Evolutionary conservation across 2,888 invertebrate genomes (phyloP).

Genomic region (Allygus modestus): DNA sequence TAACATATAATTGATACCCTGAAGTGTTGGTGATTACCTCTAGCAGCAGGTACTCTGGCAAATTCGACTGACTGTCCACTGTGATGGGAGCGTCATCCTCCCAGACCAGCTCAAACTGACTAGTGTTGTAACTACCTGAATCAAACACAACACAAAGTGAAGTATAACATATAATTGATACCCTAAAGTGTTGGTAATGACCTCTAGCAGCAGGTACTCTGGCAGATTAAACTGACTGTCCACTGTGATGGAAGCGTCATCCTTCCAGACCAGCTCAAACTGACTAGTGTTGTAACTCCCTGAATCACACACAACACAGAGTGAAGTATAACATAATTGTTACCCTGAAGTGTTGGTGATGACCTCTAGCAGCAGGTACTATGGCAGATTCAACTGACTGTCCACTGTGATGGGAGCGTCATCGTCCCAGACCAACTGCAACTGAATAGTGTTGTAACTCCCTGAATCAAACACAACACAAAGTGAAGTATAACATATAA

Average conservation of each 20-base stretch:
- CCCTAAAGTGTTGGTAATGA: slow-evolving; percentile 86
- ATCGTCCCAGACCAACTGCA: slow-evolving; percentile 86
- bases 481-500: too few species aligned
- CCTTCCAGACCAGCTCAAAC: slow-evolving; percentile 86
- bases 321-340: too few species aligned
- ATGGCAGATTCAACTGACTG: slow-evolving; percentile 87
- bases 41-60: slow-evolving; percentile 88
- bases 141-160: too few species aligned
- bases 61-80: slow-evolving; percentile 85
- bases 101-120: slow-evolving; percentile 86
- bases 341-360: slow-evolving; percentile 87
- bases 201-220: slow-evolving; percentile 85
- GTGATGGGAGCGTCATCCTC: slow-evolving; percentile 81
- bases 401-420: slow-evolving; percentile 81
- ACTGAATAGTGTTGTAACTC: slow-evolving; percentile 88
- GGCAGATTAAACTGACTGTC: slow-evolving; percentile 88
- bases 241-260: slow-evolving; percentile 82
- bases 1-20: too few species aligned
- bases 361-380: slow-evolving; percentile 84
- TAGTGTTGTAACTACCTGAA: slow-evolving; percentile 89
- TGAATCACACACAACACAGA: too few species aligned
- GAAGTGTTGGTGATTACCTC: slow-evolving; percentile 85
- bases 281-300: slow-evolving; percentile 91
- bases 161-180: too few species aligned
- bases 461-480: too few species aligned